Evolutionary conservation across 1,140 invertebrate genomes (phyloP).

Genomic region (Mamestra configurata): DNA sequence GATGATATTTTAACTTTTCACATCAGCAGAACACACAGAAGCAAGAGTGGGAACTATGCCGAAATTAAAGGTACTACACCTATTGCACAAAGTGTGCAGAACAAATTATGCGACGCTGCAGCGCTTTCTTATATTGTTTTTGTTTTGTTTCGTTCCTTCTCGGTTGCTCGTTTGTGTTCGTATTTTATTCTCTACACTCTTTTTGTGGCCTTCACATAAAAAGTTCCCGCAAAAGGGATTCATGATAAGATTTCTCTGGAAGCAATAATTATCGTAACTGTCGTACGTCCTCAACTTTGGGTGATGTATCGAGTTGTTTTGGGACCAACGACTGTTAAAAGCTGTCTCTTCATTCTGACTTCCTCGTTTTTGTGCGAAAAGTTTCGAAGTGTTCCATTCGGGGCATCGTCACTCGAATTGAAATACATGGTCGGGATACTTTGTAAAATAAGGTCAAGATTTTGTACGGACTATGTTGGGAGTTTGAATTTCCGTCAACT

Average conservation of each 20-base stretch:
- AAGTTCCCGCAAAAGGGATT: neutral
- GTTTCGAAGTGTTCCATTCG: neutral
- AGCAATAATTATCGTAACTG: conserved; percentile 10
- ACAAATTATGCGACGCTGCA: conserved; percentile 34
- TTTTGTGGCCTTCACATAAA: conserved; percentile 24
- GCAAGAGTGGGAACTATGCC: neutral
- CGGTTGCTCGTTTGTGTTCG: conserved; percentile 17
- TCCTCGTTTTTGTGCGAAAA: conserved; percentile 1
- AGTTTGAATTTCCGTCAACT: neutral
- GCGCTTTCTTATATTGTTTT: conserved; percentile 44
- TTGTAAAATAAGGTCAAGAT: conserved; percentile 13
- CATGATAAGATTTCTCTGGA: conserved; percentile 24
- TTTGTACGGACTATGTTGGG: neutral
- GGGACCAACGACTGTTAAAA: neutral
- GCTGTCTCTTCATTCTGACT: neutral
- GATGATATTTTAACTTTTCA: conserved; percentile 24
- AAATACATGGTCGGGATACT: conserved; percentile 2
- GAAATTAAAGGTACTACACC: conserved; percentile 29
- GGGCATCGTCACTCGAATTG: neutral
- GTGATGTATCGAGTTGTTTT: conserved; percentile 17
- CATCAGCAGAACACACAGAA: conserved; percentile 12
- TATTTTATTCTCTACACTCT: neutral
- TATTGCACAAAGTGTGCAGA: conserved; percentile 39
- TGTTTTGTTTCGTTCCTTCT: conserved; percentile 23
- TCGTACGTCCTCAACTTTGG: conserved; percentile 7